Evolutionary conservation across 1,140 invertebrate species (phyloP).

Genomic region (Pentalonia nigronervosa): DNA sequence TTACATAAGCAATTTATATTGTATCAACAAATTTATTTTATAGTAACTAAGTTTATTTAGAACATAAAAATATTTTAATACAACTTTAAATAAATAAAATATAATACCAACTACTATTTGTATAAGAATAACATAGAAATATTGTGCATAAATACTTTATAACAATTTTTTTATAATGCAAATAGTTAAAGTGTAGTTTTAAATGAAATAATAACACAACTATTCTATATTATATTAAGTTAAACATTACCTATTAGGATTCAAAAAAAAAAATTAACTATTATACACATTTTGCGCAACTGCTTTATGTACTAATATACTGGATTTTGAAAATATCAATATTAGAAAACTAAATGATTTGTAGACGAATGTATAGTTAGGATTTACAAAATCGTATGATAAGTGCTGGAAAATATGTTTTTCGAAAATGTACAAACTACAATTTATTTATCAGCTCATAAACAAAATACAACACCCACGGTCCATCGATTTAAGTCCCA

Average conservation of each 20-base stretch:
- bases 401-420: neutral
- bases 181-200: neutral
- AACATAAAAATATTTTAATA: neutral
- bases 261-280: neutral
- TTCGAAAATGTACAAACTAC: neutral
- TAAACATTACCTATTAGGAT: neutral
- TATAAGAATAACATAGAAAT: neutral
- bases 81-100: neutral
- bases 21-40: neutral
- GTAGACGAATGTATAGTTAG: no score
- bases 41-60: neutral
- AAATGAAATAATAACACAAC: neutral
- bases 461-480: neutral
- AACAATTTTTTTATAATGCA: neutral
- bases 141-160: neutral
- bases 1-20: neutral
- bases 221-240: neutral
- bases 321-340: no score
- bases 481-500: constrained; percentile 8
- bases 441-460: no score
- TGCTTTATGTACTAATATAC: no score
- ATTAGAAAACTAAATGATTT: no score
- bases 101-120: neutral
- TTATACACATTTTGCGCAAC: neutral
- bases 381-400: no score